Evolutionary conservation across 1,140 invertebrate genomes (phyloP), one percentile per base, ranked within the genome.

Genomic region (Heliconius congener): DNA sequence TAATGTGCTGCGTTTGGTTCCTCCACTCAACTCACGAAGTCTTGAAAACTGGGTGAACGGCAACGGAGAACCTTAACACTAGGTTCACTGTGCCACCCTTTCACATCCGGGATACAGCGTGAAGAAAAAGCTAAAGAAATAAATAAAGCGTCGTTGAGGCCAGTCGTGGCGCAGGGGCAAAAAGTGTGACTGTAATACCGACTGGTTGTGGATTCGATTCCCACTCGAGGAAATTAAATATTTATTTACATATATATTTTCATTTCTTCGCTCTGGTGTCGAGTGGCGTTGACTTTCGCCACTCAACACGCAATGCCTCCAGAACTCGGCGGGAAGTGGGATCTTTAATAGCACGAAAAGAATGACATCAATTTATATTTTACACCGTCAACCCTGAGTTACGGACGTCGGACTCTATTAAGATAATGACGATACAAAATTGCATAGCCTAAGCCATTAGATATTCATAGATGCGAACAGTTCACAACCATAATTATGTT

Each of bases 341-440:
- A 23, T 16, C 27, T 66, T n/a, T 66, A 30, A 30, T 9, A 9
- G 23, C 9, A 66, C 9, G 13, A 4, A 23, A 66, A 9, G 13
- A 13, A 11, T 13, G 11, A 30, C 27, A 30, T 66, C 27, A 72
- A 39, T 72, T 42, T 72, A 72, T 72, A 72, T 72, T 42, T 39
- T 8, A 52, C 50, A 52, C 18, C 23, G 8, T 57, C n/a, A 72
- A 39, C 37, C 2, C 37, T n/a, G 71, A 42, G 18, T 42, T 19
- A 37, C 0, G 71, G 34, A 37, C 37, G 71, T n/a, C 18, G 71
- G 71, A 72, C 71, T 72, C 71, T 72, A 72, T 72, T 72, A 72
- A 72, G 71, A 72, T 72, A 72, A 72, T 72, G 23, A 72, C 71
- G 71, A 72, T 72, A 72, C 71, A 72, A 72, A 72, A 72, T 42